phyloP scores from a whole-genome alignment of 2,797 vertebrate genomes.

The Coreius guichenoti region DNA sequence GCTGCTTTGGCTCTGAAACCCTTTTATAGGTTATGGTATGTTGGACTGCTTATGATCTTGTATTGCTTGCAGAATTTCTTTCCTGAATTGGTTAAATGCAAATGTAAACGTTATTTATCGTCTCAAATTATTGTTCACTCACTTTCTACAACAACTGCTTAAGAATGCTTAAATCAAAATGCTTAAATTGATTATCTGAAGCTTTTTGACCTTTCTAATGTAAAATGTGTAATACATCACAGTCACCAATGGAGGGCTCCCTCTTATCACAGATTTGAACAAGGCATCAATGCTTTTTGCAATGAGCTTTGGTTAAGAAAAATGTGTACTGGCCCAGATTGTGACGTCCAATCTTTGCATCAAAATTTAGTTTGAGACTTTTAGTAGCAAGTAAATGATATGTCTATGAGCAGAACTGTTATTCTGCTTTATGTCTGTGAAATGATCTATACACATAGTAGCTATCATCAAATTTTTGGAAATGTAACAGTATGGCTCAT shows the following conservation, averaged over 20 bases:
- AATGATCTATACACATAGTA: not conserved
- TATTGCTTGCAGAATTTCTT: not conserved
- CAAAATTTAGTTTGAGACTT: not conserved
- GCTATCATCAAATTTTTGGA: too few species aligned
- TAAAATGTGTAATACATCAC: slow-evolving; percentile 7
- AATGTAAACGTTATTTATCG: not conserved
- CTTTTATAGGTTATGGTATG: not conserved
- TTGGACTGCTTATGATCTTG: not conserved
- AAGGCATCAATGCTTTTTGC: not conserved
- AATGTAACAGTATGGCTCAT: too few species aligned
- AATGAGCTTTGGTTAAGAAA: not conserved
- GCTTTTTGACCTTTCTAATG: not conserved
- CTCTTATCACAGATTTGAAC: slow-evolving; percentile 6
- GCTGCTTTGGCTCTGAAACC: not conserved
- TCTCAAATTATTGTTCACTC: not conserved
- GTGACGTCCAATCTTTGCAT: not conserved
- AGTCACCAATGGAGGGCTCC: slow-evolving; percentile 62
- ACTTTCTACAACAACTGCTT: slow-evolving; percentile 1
- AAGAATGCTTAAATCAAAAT: slow-evolving; percentile 80
- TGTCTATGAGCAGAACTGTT: not conserved
- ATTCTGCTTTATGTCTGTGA: not conserved
- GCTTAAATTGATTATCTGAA: slow-evolving; percentile 73
- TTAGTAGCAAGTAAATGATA: not conserved
- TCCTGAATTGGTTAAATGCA: not conserved
- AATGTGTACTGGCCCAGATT: not conserved